phyloP scores from a whole-genome alignment of 1,140 invertebrate species.

The Wasmannia auropunctata region DNA sequence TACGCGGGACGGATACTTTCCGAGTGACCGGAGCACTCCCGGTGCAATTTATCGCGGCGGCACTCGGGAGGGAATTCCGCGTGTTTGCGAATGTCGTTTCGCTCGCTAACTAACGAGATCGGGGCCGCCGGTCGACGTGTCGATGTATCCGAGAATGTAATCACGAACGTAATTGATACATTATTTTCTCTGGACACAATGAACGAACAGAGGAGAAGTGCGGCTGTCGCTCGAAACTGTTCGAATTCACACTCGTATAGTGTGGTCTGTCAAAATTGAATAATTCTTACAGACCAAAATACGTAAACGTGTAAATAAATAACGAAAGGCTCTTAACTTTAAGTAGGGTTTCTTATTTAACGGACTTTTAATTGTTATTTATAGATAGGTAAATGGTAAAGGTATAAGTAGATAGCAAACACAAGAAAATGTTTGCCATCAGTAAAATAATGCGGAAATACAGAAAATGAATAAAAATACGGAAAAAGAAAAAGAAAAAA shows the following conservation, averaged over 20 bases:
- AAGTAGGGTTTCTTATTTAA: neutral
- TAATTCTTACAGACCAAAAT: neutral
- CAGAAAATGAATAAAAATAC: no score
- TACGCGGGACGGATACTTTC: constrained; percentile 64
- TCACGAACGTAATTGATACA: constrained; percentile 43
- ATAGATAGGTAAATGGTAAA: no score
- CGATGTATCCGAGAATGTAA: constrained; percentile 41
- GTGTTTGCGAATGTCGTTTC: constrained; percentile 65
- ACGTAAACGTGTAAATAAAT: neutral
- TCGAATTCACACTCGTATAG: neutral
- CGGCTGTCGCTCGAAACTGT: neutral
- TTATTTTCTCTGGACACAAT: constrained; percentile 53
- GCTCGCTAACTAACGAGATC: constrained; percentile 36
- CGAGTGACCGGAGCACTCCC: constrained; percentile 64
- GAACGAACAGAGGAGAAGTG: constrained; percentile 14
- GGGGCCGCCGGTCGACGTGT: neutral
- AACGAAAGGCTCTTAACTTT: neutral
- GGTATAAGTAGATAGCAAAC: no score
- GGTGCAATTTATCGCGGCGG: constrained; percentile 70
- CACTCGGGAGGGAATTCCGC: constrained; percentile 48
- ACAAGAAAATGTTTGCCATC: no score
- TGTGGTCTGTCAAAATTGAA: neutral
- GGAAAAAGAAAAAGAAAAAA: no score
- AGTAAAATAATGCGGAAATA: no score
- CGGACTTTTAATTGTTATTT: no score